A percentile compares a stretch with the other conserved stretches of the same genome.
phyloP scores from a whole-genome alignment of 2,797 vertebrate genomes.

The Sebastes trivittatus region DNA sequence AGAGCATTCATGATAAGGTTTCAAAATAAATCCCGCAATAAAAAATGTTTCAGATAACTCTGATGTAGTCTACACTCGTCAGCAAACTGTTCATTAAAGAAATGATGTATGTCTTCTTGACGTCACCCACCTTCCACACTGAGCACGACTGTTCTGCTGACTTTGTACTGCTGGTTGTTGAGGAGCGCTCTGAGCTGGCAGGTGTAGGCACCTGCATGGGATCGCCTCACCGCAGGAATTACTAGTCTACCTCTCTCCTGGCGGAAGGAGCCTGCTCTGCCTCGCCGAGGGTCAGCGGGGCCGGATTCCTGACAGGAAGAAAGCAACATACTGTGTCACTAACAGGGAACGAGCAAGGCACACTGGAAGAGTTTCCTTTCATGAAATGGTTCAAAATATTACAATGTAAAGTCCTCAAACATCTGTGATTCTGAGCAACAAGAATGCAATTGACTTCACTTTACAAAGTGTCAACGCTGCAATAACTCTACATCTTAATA shows the following conservation, averaged over 20 bases:
- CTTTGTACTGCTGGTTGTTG: slow-evolving; percentile 70
- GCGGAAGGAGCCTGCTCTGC: slow-evolving; percentile 39
- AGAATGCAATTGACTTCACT: no score
- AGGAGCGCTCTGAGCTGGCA: slow-evolving; percentile 80
- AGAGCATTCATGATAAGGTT: not conserved
- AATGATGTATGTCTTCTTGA: not conserved
- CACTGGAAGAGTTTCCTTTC: not conserved
- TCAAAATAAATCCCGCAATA: no score
- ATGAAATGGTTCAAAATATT: no score
- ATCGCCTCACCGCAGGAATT: slow-evolving; percentile 72
- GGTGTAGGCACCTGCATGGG: slow-evolving; percentile 86
- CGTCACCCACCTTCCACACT: slow-evolving; percentile 77
- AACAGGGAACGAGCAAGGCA: not conserved
- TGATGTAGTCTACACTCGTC: not conserved
- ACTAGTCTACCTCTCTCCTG: slow-evolving; percentile 49
- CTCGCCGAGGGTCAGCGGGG: not conserved
- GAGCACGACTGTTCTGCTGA: slow-evolving; percentile 84
- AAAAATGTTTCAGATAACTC: not conserved
- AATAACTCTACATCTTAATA: no score
- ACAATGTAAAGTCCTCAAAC: not conserved
- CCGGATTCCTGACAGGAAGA: slow-evolving; percentile 56
- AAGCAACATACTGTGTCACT: not conserved
- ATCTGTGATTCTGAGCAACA: not conserved
- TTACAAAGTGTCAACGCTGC: no score
- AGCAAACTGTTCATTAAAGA: not conserved